phyloP scores from a whole-genome alignment of 2,113 vertebrate species.

The Vicugna pacos region DNA sequence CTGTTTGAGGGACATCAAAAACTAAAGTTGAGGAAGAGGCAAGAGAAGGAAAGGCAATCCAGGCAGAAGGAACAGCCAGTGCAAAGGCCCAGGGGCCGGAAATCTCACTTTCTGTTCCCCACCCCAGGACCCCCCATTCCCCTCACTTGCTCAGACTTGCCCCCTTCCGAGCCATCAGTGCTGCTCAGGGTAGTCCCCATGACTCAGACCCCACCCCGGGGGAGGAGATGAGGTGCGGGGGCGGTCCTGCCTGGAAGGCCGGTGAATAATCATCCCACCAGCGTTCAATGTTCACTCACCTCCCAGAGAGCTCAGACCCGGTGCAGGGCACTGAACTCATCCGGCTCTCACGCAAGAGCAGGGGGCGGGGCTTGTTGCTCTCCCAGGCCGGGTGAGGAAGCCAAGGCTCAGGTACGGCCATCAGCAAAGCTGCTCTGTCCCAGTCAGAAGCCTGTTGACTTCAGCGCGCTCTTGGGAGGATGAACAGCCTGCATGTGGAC shows the following conservation, averaged over 20 bases:
- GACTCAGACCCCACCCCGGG: slow-evolving; percentile 45
- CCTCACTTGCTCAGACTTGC: slow-evolving; percentile 51
- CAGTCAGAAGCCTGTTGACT: background rate
- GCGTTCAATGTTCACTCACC: background rate
- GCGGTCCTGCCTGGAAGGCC: background rate
- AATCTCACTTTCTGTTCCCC: background rate
- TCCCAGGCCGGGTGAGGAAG: background rate
- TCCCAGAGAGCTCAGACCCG: background rate
- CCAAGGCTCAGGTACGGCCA: background rate
- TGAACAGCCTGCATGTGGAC: background rate
- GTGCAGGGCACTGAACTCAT: background rate
- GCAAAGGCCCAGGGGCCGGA: background rate
- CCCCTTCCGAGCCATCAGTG: background rate
- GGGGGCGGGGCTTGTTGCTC: accelerated
- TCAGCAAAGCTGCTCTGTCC: accelerated
- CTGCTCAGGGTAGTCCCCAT: background rate
- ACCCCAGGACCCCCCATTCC: background rate
- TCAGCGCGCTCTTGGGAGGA: background rate
- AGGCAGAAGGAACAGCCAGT: background rate
- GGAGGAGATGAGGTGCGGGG: background rate
- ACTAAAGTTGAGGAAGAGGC: background rate
- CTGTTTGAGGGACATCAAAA: background rate
- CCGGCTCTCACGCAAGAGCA: background rate
- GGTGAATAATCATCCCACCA: slow-evolving; percentile 38
- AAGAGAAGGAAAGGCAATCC: background rate